Evolutionary conservation across 2,113 vertebrate species (phyloP), one percentile per base, ranked within the genome.

Genomic region (Gymnarchus niloticus): DNA sequence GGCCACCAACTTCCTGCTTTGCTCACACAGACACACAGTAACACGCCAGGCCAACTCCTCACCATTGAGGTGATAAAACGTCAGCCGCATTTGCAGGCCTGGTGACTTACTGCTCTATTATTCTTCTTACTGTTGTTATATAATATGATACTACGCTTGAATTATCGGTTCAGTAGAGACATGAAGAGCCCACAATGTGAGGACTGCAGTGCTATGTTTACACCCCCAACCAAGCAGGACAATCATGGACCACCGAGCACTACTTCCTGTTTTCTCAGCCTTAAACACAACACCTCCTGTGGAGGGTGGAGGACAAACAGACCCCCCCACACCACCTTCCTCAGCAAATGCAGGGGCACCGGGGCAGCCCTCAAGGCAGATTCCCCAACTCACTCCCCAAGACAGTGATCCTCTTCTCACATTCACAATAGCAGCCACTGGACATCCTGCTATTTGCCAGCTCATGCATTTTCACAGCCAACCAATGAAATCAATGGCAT

Each of bases 1-100:
- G 61, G 86, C 90, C 90, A 88, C 59, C 88, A 82, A 73, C 77
- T 33, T 19, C 3, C 49, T 51, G 80, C 14, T 8, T 33, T 9
- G 19, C 12, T 57, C 82, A 44, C 10, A 7, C 2, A 41, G 25
- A 19, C 28, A 33, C 25, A 3, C 12, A 41, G 3, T 14, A 3
- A 41, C 0, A 6, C 54, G 25, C n/a, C 7, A 21, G 4, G n/a
- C 44, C 49, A 23, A 81, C 10, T 81, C 37, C 51, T 46, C 46
- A 10, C 25, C 65, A 73, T 17, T 33, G 1, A 41, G 65, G 65
- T 19, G 14, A 41, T 0, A 17, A 41, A 33, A 7, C 33, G 14
- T 12, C 65, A 19, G 65, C 80, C 49, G 2, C n/a, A 10, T 33
- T 17, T 41, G 41, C 7, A 65, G 25, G n/a, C n/a, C n/a, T n/a